Base-by-base conservation (phyloP, 2,797 vertebrate species). In the Paratrypauchen microcephalus region DNA sequence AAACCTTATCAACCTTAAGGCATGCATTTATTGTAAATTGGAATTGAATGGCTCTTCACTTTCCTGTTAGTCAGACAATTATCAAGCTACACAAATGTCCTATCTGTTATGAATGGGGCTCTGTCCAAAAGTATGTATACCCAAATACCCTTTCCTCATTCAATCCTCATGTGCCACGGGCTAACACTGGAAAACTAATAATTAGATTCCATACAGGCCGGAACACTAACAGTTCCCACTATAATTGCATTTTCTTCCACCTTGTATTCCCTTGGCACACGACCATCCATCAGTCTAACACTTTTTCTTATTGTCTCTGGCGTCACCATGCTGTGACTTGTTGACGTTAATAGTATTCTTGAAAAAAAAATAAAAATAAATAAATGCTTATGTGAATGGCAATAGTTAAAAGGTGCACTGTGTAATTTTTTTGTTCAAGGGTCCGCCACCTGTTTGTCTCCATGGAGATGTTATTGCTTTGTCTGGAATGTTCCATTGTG, bases 161-260 rank as follows among this genome's bases (percentile, higher is more conserved):
- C 68, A 64, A 70, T 72, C 73, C 54, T 72, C 28, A 13, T 74
- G 57, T 73, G 79, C 78, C 74, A 70, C 15, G 45, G 83, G 78
- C 86, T 76, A 73, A 87, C 72, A 90, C 75, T 81, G 83, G 77
- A 80, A 89, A 83, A 78, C 74, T 65, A 77, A 83, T 90, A 80
- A 87, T 91, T 90, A 87, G 79, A 90, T 90, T 89, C 88, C 77
- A 77, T 77, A 77, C 80, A 41, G 78, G 75, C 28, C 58, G 6
- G 80, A 75, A 85, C 79, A 73, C 82, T 90, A 87, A 88, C 73
- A 65, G 87, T 89, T 86, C 76, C 80, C 73, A 56, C 66, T 83
- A 71, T 88, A 86, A 83, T 89, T 87, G 77, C 74, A 81, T 85
- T 86, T 85, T 70, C 74, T 77, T 79, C 79, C 70, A 84, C 72